Base-by-base conservation (phyloP, 2,113 vertebrate species). In the Gobiocypris rarus region DNA sequence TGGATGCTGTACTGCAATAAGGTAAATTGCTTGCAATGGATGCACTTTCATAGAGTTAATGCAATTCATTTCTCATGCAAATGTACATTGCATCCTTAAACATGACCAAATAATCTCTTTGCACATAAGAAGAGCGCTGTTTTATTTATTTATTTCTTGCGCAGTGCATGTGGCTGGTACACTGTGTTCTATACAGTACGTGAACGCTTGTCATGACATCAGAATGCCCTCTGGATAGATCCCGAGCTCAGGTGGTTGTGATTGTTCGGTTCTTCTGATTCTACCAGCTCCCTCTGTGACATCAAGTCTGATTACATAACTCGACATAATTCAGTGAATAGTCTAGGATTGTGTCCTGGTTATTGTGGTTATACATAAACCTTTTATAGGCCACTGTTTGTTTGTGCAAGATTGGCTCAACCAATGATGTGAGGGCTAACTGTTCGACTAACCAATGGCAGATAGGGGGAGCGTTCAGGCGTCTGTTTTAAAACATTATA, bases 1-100 rank as follows among this genome's bases (percentile, higher is more conserved):
- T 99, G 98, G 98, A 98, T 98, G 98, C 96, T 99, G 82, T 99
- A 99, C 91, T 98, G 96, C 93, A 96, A 83, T 61, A 99, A 99
- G 97, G 98, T 98, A 94, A 95, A 52, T 13, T 59, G 59, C 48
- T 52, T 65, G 54, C 48, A 54, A 6, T 9, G 69, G 5, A 61
- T 67, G 24, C 63, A 28, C 61, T 24, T 13, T 56, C 22, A 22
- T 19, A 26, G 7, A 73, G 52, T 26, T 28, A 28, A 48, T 61
- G 24, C 56, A 24, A 19, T 52, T 75, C 11, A 63, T 17, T 58
- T 50, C 22, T 81, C 22, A 28, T 65, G 43, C 19, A 79, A 1
- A 58, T 59, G 74, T 11, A 26, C 22, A 45, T n/a, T n/a, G 24
- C 26, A 15, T 81, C 4, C 34, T 26, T 52, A 11, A 31, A n/a